Evolutionary conservation across 1,140 invertebrate genomes (phyloP), one percentile per base, ranked within the genome.

Genomic region (Vanessa atalanta): DNA sequence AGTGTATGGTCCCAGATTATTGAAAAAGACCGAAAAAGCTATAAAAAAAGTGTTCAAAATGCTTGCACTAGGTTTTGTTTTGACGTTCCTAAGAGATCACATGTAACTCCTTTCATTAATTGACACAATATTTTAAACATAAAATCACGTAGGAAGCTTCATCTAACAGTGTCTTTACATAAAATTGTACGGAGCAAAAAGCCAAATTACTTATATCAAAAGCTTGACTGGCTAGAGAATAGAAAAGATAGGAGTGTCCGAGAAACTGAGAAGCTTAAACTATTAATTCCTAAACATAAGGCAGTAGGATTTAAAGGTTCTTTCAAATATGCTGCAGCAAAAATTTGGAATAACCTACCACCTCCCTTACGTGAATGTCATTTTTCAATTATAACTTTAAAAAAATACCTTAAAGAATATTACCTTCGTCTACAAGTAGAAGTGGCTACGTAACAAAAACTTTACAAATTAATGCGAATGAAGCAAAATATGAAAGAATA

Each of bases 271-370:
- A 66, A 50, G 6, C 47, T 50, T 31, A 31, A 37, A 66, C 48
- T 68, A 37, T 31, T 12, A 20, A 47, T 72, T 12, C 70, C 70
- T 16, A 64, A 72, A 37, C 70, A 72, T 31, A 63, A 72, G n/a
- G 48, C 15, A 9, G 53, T 51, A 13, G 37, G 70, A 15, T 72
- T 47, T 66, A 57, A 48, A 26, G 63, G 70, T 16, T 3, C 61
- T 47, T 72, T 72, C n/a, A 72, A 61, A 53, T 72, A 50, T 61
- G 37, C 53, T 31, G 71, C 71, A 2, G 16, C 71, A 47, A 66
- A 48, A 11, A 61, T 72, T 8, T 72, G 71, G 71, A 72, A 72
- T 37, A 43, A 72, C 15, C 64, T 72, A 7, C 71, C 71, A 26
- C 53, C 71, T 1, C 71, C 70, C 20, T 26, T 69, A 60, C 31